Evolutionary conservation across 2,113 vertebrate species (phyloP).

Genomic region (Polyodon spathula): DNA sequence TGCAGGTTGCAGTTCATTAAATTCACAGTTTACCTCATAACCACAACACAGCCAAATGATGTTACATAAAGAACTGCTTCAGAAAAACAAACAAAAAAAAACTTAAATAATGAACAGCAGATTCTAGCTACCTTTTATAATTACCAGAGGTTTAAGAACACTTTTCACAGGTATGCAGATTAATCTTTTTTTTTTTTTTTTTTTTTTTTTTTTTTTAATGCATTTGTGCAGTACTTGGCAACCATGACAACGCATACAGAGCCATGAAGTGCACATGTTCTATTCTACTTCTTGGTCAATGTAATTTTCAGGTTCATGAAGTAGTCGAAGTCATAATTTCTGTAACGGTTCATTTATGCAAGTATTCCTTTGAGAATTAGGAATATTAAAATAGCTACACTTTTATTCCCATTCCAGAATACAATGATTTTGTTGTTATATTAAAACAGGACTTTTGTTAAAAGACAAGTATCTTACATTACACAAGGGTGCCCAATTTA

Average conservation of each 20-base stretch:
- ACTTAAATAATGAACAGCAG: slow-evolving; percentile 41
- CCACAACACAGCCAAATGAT: slow-evolving; percentile 58
- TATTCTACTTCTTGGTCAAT: slow-evolving; percentile 47
- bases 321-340: slow-evolving; percentile 44
- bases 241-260: slow-evolving; percentile 80
- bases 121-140: slow-evolving; percentile 44
- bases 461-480: neutral
- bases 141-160: slow-evolving; percentile 84
- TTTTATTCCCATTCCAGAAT: slow-evolving; percentile 59
- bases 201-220: slow-evolving; percentile 65
- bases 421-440: slow-evolving; percentile 48
- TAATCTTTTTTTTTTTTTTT: too few species aligned
- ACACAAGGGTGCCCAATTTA: too few species aligned
- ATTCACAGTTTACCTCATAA: slow-evolving; percentile 78
- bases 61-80: slow-evolving; percentile 41
- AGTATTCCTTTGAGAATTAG: slow-evolving; percentile 47
- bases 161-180: slow-evolving; percentile 62
- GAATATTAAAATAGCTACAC: slow-evolving; percentile 63
- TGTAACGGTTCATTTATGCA: slow-evolving; percentile 41
- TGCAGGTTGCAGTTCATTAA: slow-evolving; percentile 58
- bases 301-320: slow-evolving; percentile 61
- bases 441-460: neutral
- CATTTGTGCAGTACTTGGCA: slow-evolving; percentile 86
- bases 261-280: slow-evolving; percentile 52
- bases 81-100: slow-evolving; percentile 26